Base-by-base conservation (phyloP, 1,140 invertebrate species). In the Heterodera schachtii region DNA sequence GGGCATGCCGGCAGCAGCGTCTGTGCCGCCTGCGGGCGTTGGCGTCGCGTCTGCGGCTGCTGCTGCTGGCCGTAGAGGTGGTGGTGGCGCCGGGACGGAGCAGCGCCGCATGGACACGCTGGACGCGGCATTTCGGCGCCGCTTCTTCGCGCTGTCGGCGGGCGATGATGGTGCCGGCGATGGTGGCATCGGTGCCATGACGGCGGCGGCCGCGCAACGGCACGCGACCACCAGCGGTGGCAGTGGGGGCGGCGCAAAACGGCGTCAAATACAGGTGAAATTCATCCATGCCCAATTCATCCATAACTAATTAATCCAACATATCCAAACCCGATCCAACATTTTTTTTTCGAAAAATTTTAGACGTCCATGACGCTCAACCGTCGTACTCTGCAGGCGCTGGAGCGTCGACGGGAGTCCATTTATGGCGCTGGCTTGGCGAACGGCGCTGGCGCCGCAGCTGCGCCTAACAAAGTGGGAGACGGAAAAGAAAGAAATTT, bases 71-170 rank as follows among this genome's bases (percentile, higher is more conserved):
- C 31, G 31, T 31, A 31, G 31, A 31, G 31, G 31, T 31, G 31
- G 31, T 31, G 31, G 31, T 11, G 57, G 57, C 57, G 57, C 57
- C 13, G 16, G 49, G 49, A 19, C 19, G 57, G 57, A 2, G 87
- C 46, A 87, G 85, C 85, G 84, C 86, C 85, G 84, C 76, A 90
- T 86, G 11, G 88, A 89, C 81, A 89, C 88, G 43, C 78, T 89
- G 31, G 88, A 89, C 73, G 88, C 88, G 1, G 88, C 88, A 6
- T 89, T 89, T 73, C 86, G 84, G 74, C 87, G 86, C 64, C 80
- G 88, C 80, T 89, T 90, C 81, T 87, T 87, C 78, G 87, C 86
- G 6, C 66, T 88, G 13, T 84, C 87, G 47, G 46, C 80, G 21
- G 69, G 6, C 31, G 44, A 41, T 7, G 69, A 71, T 41, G 44